These are phyloP conservation scores for Thyatira batis DNA, from an alignment of 2,888 invertebrate species.

Conservation along the genomic window DNA sequence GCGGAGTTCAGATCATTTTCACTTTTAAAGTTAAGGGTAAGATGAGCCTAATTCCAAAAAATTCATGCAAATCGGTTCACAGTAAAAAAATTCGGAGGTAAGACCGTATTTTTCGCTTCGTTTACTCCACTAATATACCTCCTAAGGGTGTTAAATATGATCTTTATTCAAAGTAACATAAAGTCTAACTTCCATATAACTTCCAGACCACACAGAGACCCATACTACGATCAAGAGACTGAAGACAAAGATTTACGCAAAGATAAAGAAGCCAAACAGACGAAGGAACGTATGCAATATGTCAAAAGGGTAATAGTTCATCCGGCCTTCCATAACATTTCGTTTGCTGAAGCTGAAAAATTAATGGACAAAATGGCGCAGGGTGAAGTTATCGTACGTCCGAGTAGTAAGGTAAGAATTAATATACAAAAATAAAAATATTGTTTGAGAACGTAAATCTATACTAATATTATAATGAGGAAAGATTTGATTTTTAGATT, in stretches of 20 bases:
- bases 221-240: slow-evolving; percentile 93
- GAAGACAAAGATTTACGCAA: slow-evolving; percentile 91
- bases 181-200: slow-evolving; percentile 7
- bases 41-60: too few relatives aligned
- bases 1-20: too few relatives aligned
- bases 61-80: too few relatives aligned
- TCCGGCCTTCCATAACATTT: slow-evolving; percentile 98
- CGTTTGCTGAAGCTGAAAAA: slow-evolving; percentile 95
- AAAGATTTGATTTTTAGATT: too few relatives aligned
- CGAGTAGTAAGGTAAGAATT: slow-evolving; percentile 92
- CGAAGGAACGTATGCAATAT: slow-evolving; percentile 92
- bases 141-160: not conserved
- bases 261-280: slow-evolving; percentile 91
- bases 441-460: not conserved
- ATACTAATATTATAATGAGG: too few relatives aligned
- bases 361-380: slow-evolving; percentile 96
- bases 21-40: too few relatives aligned
- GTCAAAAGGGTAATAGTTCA: slow-evolving; percentile 98
- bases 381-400: slow-evolving; percentile 97
- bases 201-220: slow-evolving; percentile 90
- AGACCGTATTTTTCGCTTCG: too few relatives aligned
- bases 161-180: not conserved
- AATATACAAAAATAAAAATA: not conserved
- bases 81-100: not conserved
- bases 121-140: too few relatives aligned